Evolutionary conservation across 2,888 invertebrate genomes (phyloP).

Genomic region (Plebejus melissa): DNA sequence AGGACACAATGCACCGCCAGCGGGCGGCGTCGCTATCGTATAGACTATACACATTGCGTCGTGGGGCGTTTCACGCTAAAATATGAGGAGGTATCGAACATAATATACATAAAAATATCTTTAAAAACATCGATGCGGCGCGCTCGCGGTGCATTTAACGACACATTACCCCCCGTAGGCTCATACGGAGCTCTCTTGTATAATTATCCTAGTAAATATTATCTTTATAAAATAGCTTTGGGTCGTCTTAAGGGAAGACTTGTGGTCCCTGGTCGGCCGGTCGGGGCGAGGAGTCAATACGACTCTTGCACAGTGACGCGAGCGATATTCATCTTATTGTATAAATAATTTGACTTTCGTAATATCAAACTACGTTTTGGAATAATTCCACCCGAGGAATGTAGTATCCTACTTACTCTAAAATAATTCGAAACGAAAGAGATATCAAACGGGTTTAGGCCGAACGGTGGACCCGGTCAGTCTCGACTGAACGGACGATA

Average conservation of each 20-base stretch:
- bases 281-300: constrained; percentile 6
- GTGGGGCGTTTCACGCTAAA: neutral
- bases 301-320: constrained; percentile 14
- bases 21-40: neutral
- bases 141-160: constrained; percentile 9
- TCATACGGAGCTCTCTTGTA: constrained; percentile 28
- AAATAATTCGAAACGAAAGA: constrained; percentile 26
- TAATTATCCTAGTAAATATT: constrained; percentile 62
- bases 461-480: constrained; percentile 54
- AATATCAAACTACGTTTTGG: constrained; percentile 47
- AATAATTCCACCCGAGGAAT: constrained; percentile 72
- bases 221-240: constrained; percentile 69
- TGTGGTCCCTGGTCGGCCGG: constrained; percentile 55
- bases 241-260: constrained; percentile 70
- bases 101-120: constrained; percentile 2
- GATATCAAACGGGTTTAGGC: constrained; percentile 20
- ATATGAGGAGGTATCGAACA: neutral
- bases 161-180: constrained; percentile 30
- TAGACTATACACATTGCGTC: neutral
- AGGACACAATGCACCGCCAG: constrained; percentile 8
- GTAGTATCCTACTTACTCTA: constrained; percentile 41
- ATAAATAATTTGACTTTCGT: constrained; percentile 32
- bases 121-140: constrained; percentile 1
- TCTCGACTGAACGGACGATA: constrained; percentile 70
- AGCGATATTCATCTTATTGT: constrained; percentile 31